Base-by-base conservation (phyloP, 30 jellyfish, hydroid and myxozoan genomes). In the Hydractinia symbiolongicarpus region DNA sequence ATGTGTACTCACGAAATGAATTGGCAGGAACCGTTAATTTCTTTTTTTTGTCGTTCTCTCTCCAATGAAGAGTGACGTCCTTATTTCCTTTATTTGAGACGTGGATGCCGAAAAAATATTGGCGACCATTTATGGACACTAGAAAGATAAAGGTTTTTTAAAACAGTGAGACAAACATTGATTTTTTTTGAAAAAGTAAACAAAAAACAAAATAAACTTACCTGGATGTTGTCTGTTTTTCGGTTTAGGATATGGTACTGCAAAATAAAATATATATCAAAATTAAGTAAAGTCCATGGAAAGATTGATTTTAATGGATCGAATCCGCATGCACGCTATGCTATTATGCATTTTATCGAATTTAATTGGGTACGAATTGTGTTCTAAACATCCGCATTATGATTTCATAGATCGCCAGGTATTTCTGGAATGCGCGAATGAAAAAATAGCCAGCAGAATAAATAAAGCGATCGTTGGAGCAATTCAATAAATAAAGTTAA, bases 11-110 rank as follows among this genome's bases (percentile, higher is more conserved):
- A 7, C 52, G 40, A 5, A n/a, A 52, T 9, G 60, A 19, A 15
- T 71, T 71, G 61, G 69, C 80, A 9, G 80, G 80, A 50, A 71
- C 51, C 19, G n/a, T 13, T 51, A 64, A 64, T 44, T 64, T n/a
- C 40, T 6, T 64, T 64, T 51, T 7, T 64, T 13, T 7, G 0
- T 51, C 74, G 40, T 64, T 64, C 40, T 71, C 80, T 8, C 60
- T 49, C 80, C 80, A 71, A 52, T 5, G 51, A 8, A 71, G 15
- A n/a, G 60, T 30, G 9, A 50, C 60, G 54, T 71, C 51, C 4
- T 50, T 30, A 20, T 52, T 30, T 7, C 80, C 80, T 19, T 50
- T 30, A 71, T 71, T 71, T 14, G 17, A n/a, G 14, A 71, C 80
- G 80, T 71, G 80, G n/a, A 71, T 30, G 7, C 60, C 55, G 51